phyloP scores from a whole-genome alignment of 2,113 vertebrate genomes.

The Gavialis gangeticus region DNA sequence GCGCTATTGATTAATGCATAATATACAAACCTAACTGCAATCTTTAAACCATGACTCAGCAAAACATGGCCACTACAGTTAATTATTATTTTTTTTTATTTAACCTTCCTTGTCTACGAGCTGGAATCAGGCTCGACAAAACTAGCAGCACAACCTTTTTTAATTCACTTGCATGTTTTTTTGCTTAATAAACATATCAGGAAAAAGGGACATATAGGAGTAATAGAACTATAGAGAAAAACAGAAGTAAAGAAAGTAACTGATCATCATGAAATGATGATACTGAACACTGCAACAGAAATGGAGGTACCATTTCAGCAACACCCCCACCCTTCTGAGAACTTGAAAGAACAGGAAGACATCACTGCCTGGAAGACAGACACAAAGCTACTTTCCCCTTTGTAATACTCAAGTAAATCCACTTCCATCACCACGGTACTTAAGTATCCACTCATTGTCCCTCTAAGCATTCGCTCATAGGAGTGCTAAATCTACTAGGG shows the following conservation, averaged over 20 bases:
- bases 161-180: background rate
- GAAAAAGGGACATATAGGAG: background rate
- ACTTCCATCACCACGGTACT: rapidly evolving
- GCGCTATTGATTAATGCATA: background rate
- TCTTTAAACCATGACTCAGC: background rate
- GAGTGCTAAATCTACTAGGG: background rate
- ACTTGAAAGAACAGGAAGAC: background rate
- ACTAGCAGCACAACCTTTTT: background rate
- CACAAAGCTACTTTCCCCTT: background rate
- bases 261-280: background rate
- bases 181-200: background rate
- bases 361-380: background rate
- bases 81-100: background rate
- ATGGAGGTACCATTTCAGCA: background rate
- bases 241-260: background rate
- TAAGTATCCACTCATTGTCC: background rate
- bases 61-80: background rate
- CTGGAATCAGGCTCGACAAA: background rate
- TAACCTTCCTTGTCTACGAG: background rate
- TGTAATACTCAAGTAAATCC: background rate
- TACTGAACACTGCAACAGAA: background rate
- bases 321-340: rapidly evolving
- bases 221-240: background rate
- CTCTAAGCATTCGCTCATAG: background rate
- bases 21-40: background rate